phyloP scores from a whole-genome alignment of 2,797 vertebrate species.

The Artibeus jamaicensis region DNA sequence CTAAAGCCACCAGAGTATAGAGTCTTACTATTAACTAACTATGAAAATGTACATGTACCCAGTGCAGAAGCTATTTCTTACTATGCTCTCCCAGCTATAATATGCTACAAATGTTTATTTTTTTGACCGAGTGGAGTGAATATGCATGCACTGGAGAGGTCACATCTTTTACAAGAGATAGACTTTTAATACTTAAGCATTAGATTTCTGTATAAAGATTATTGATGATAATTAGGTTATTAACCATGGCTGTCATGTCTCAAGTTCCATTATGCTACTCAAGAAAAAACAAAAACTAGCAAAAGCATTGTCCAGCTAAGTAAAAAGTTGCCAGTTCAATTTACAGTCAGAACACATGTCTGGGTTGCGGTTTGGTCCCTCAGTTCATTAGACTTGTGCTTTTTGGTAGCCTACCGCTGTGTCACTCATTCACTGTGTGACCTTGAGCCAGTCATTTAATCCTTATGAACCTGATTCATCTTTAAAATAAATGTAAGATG shows the following conservation, averaged over 20 bases:
- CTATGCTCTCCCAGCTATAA: neutral
- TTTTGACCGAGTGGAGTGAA: neutral
- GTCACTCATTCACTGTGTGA: neutral
- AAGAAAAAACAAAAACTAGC: neutral
- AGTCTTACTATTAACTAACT: neutral
- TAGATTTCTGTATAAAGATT: neutral
- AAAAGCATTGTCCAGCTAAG: neutral
- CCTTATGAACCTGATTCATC: neutral
- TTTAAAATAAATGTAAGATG: neutral
- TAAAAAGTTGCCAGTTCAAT: too few relatives aligned
- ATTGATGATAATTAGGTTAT: neutral
- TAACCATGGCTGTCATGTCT: neutral
- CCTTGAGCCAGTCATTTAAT: neutral
- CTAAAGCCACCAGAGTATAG: neutral
- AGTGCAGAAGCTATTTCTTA: neutral
- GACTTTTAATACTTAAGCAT: neutral
- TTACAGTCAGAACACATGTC: too few relatives aligned
- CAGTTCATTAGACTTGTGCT: neutral
- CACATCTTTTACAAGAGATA: neutral
- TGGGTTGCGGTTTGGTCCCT: neutral
- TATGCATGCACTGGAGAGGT: neutral
- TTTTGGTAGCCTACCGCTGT: neutral
- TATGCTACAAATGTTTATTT: neutral
- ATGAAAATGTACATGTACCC: neutral
- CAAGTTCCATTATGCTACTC: neutral